Evolutionary conservation across 2,888 invertebrate species (phyloP).

Genomic region (Machimus atricapillus): DNA sequence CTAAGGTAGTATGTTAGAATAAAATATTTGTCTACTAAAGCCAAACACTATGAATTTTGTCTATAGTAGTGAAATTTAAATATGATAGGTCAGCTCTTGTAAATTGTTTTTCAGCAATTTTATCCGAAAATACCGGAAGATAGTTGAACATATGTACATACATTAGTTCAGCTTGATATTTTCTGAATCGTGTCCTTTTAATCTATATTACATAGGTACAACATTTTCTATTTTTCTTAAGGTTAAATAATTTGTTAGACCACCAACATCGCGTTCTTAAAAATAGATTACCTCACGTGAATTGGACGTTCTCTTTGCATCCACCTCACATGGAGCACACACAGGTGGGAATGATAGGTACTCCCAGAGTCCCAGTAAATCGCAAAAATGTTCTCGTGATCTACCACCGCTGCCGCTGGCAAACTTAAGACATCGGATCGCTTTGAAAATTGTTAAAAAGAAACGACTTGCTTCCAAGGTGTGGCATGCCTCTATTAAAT

Average conservation of each 20-base stretch:
- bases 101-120: too few species aligned
- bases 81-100: too few species aligned
- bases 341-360: background rate
- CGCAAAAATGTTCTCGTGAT: background rate
- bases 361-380: background rate
- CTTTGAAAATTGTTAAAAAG: background rate
- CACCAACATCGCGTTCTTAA: background rate
- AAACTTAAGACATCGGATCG: background rate
- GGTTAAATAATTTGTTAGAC: background rate
- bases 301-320: background rate
- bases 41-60: too few species aligned
- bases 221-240: background rate
- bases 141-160: too few species aligned
- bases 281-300: background rate
- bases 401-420: background rate
- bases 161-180: too few species aligned
- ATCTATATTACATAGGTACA: too few species aligned
- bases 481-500: constrained; percentile 9
- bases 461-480: background rate
- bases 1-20: too few species aligned
- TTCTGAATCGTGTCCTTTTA: too few species aligned
- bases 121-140: too few species aligned
- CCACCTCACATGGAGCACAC: background rate
- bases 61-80: too few species aligned
- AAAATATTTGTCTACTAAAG: too few species aligned